These are phyloP conservation scores for Epicampocera succincta DNA, from an alignment of 2,888 invertebrate species.

Conservation along the genomic window DNA sequence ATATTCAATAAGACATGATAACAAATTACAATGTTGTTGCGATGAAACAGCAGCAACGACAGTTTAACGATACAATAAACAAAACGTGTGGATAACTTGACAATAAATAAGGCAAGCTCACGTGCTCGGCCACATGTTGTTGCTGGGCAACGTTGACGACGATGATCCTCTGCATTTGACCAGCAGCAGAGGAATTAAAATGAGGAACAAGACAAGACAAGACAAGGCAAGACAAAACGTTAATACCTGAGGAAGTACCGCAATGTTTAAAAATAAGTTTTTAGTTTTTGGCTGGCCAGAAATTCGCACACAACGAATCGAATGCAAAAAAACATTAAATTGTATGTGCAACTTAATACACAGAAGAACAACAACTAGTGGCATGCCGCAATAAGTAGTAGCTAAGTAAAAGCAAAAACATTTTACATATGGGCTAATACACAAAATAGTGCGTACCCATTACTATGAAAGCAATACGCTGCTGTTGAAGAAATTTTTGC, in stretches of 20 bases:
- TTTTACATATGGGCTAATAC: slow-evolving; percentile 15
- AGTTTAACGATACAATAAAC: slow-evolving; percentile 67
- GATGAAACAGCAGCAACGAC: slow-evolving; percentile 66
- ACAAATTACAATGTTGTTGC: slow-evolving; percentile 65
- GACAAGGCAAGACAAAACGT: slow-evolving; percentile 28
- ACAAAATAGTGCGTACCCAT: not conserved
- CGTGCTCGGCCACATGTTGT: slow-evolving; percentile 66
- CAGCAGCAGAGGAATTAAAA: slow-evolving; percentile 15
- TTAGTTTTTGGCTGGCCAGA: not conserved
- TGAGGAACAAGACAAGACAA: slow-evolving; percentile 23
- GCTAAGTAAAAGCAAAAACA: slow-evolving; percentile 25
- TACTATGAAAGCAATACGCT: too few species aligned
- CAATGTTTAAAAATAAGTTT: slow-evolving; percentile 55
- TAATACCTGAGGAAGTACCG: slow-evolving; percentile 55
- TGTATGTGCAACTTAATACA: slow-evolving; percentile 60
- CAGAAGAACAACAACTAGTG: slow-evolving; percentile 13
- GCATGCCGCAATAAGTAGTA: slow-evolving; percentile 40
- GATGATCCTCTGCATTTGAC: slow-evolving; percentile 31
- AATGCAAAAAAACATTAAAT: slow-evolving; percentile 53
- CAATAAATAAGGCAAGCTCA: slow-evolving; percentile 68
- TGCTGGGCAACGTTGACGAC: slow-evolving; percentile 30
- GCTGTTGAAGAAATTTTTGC: too few species aligned
- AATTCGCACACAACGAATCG: slow-evolving; percentile 21
- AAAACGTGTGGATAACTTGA: slow-evolving; percentile 67
- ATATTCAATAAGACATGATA: slow-evolving; percentile 53